phyloP scores from a whole-genome alignment of 1,140 invertebrate genomes.

The Caerostris extrusa region DNA sequence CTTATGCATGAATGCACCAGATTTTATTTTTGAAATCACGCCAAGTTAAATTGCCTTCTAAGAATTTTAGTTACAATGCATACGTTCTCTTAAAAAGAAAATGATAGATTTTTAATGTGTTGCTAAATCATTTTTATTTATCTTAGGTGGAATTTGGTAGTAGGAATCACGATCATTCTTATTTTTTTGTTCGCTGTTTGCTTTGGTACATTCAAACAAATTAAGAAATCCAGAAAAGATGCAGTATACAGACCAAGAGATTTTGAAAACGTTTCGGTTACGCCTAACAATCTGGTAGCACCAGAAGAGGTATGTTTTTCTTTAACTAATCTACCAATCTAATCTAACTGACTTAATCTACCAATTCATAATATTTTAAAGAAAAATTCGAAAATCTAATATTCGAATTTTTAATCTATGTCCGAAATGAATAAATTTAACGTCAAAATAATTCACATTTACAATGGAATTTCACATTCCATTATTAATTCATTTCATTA shows the following conservation, averaged over 20 bases:
- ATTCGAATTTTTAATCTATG: too few relatives aligned
- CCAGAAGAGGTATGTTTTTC: not conserved
- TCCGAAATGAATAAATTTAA: too few relatives aligned
- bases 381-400: too few relatives aligned
- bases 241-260: not conserved
- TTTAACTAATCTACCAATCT: too few relatives aligned
- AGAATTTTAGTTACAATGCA: not conserved
- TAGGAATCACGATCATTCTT: not conserved
- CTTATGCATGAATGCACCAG: too few relatives aligned
- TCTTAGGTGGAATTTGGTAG: constrained; percentile 44
- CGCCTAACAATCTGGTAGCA: too few relatives aligned
- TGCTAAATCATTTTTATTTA: not conserved
- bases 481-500: too few relatives aligned
- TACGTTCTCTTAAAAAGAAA: not conserved
- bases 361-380: too few relatives aligned
- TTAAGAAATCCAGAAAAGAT: not conserved
- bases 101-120: not conserved
- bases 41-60: too few relatives aligned
- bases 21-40: not conserved
- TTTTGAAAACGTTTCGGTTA: not conserved
- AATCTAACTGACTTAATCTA: too few relatives aligned
- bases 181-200: not conserved
- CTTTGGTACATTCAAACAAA: not conserved
- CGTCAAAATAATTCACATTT: too few relatives aligned
- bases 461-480: too few relatives aligned